Evolutionary conservation across 2,113 vertebrate species (phyloP).

Genomic region (Chaetorhynchus papuensis): DNA sequence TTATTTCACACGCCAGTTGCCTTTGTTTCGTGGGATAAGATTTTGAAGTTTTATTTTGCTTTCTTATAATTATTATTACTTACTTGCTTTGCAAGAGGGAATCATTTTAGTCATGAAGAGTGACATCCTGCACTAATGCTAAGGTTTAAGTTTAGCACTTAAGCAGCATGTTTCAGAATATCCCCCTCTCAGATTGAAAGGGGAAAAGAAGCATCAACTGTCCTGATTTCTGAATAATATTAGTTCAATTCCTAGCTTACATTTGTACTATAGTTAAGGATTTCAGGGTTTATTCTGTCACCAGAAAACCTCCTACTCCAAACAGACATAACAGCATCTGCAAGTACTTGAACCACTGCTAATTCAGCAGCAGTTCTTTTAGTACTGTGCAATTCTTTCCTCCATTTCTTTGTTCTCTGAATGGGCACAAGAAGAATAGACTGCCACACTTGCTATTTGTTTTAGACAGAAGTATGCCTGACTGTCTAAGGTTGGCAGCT

Average conservation of each 20-base stretch:
- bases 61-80: neutral
- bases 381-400: neutral
- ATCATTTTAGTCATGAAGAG: neutral
- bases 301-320: constrained; percentile 4
- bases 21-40: neutral
- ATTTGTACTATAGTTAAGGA: neutral
- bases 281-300: constrained; percentile 18
- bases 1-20: neutral
- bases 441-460: neutral
- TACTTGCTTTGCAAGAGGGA: neutral
- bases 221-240: neutral
- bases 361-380: constrained; percentile 20
- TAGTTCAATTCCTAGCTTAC: neutral
- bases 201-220: neutral
- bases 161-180: neutral
- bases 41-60: neutral
- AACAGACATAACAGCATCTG: constrained; percentile 19
- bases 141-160: neutral
- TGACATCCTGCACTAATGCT: neutral
- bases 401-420: neutral
- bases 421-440: neutral
- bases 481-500: neutral
- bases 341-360: constrained; percentile 37
- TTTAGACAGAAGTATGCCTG: neutral
- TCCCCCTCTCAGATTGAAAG: neutral